Percentiles rank a stretch among this genome's conserved stretches.
These are phyloP conservation scores for Euspilapteryx auroguttella DNA, from an alignment of 2,888 invertebrate species.

Conservation along the genomic window DNA sequence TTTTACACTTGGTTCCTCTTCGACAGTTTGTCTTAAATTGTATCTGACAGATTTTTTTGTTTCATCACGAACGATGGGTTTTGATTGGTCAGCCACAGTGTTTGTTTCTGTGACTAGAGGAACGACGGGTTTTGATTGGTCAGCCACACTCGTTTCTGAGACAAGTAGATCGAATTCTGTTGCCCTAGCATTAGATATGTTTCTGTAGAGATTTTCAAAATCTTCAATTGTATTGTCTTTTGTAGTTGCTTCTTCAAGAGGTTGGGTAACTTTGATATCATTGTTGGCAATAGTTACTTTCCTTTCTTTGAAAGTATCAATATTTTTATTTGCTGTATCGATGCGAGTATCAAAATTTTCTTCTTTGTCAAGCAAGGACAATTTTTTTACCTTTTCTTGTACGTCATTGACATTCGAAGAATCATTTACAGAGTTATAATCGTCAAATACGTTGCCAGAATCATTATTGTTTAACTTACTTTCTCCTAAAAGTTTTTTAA, in stretches of 20 bases:
- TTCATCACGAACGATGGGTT: no score
- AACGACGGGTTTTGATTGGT: constrained; percentile 20
- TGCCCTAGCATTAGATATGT: constrained; percentile 25
- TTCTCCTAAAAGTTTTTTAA: constrained; percentile 33
- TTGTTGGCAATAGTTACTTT: neutral
- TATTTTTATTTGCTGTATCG: neutral
- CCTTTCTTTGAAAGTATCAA: constrained; percentile 5
- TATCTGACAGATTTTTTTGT: constrained; percentile 7
- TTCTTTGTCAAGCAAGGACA: neutral
- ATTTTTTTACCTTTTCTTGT: neutral
- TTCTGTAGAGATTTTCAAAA: constrained; percentile 40
- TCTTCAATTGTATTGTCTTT: constrained; percentile 29
- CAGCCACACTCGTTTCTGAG: constrained; percentile 13
- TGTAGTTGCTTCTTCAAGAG: neutral
- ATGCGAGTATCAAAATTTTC: neutral
- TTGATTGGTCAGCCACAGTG: constrained; percentile 7
- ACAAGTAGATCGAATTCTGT: constrained; percentile 38
- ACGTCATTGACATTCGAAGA: neutral
- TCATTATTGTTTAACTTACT: constrained; percentile 10
- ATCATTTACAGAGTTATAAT: neutral
- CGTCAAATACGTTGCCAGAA: neutral
- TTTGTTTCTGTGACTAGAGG: constrained; percentile 18
- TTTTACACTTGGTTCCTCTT: constrained; percentile 11
- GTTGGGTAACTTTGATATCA: neutral
- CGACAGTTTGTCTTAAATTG: constrained; percentile 5